phyloP scores from a whole-genome alignment of 2,888 invertebrate species.

The Euphydryas editha region DNA sequence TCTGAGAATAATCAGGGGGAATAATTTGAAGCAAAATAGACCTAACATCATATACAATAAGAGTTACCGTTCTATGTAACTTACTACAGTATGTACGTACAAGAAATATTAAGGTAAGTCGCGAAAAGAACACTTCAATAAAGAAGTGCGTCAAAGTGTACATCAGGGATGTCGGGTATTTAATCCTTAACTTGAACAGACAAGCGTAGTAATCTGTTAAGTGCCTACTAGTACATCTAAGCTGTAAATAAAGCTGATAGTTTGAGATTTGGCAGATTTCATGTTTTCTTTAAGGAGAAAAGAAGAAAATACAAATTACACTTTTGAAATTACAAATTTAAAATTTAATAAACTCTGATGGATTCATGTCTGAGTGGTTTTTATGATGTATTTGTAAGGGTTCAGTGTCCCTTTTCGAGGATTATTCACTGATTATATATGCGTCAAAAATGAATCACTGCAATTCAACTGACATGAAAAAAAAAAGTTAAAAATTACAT shows the following conservation, averaged over 20 bases:
- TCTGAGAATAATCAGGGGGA: constrained; percentile 29
- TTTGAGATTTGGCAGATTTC: not conserved
- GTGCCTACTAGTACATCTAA: not conserved
- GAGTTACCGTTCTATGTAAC: not conserved
- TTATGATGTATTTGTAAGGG: constrained; percentile 52
- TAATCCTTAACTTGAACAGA: constrained; percentile 10
- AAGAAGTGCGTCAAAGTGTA: constrained; percentile 13
- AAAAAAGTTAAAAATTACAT: too few species aligned
- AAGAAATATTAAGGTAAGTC: constrained; percentile 26
- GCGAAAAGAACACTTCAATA: constrained; percentile 20
- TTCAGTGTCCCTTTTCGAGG: constrained; percentile 41
- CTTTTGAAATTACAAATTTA: too few species aligned
- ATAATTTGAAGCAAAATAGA: constrained; percentile 22
- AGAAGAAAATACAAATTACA: too few species aligned
- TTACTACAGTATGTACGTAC: constrained; percentile 9
- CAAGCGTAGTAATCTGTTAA: constrained; percentile 5
- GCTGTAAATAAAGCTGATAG: constrained; percentile 2
- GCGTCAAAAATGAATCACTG: constrained; percentile 39
- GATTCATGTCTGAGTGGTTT: not conserved
- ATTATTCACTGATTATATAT: constrained; percentile 35
- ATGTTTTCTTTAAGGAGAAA: too few species aligned
- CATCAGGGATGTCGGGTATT: constrained; percentile 14
- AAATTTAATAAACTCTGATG: too few species aligned
- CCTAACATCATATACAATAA: constrained; percentile 13
- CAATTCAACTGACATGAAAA: too few species aligned